phyloP scores from a whole-genome alignment of 2,797 vertebrate genomes.

The Cossypha caffra region DNA sequence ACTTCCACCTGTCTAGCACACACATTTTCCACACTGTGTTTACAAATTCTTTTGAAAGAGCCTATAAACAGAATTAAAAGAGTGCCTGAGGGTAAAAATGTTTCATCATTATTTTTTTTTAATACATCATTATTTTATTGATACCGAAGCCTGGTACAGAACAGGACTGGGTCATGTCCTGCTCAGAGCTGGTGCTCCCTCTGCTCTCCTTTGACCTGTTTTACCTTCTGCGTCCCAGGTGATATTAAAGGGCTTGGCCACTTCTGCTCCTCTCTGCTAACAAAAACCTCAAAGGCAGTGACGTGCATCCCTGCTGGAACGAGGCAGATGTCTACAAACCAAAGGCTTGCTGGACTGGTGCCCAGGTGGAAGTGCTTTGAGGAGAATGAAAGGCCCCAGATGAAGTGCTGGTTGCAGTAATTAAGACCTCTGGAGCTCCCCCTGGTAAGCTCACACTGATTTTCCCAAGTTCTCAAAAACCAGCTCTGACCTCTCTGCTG shows the following conservation, averaged over 20 bases:
- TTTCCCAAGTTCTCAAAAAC: neutral
- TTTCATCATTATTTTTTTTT: neutral
- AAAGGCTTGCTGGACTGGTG: neutral
- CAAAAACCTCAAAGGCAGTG: neutral
- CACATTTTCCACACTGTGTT: neutral
- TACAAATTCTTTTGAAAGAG: neutral
- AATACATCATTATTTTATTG: neutral
- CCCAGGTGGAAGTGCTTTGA: neutral
- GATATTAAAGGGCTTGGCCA: neutral
- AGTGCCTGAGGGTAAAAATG: neutral
- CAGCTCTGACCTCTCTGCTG: neutral
- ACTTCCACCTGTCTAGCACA: neutral
- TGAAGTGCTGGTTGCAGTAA: neutral
- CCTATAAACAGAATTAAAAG: neutral
- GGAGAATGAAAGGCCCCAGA: neutral
- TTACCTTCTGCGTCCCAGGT: neutral
- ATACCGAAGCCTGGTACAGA: neutral
- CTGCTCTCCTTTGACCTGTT: neutral
- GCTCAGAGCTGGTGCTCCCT: accelerated
- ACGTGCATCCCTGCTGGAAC: accelerated
- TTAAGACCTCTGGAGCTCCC: neutral
- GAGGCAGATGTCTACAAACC: neutral
- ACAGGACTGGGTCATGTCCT: neutral
- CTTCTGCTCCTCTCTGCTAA: neutral
- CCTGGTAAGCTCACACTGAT: neutral